Conservation (phyloP, 2,113 vertebrate species). For the Podocnemis expansa region DNA sequence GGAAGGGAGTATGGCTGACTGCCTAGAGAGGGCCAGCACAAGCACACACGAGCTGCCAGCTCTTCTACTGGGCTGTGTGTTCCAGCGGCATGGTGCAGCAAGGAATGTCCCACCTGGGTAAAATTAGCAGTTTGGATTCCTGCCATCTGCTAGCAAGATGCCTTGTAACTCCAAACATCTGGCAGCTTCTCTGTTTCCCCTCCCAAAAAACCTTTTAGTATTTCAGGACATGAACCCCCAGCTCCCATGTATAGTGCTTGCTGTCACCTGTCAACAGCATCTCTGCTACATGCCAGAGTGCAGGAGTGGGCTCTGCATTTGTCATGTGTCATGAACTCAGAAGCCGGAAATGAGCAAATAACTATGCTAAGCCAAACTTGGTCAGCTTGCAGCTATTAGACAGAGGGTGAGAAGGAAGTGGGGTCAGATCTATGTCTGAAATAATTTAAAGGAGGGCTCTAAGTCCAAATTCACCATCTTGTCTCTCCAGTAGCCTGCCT, state of each 20-base stretch:
- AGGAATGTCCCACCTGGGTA: background rate
- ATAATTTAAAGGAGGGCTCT: background rate
- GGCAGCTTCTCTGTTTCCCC: background rate
- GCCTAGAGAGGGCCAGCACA: background rate
- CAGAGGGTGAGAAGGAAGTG: background rate
- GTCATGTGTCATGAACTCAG: background rate
- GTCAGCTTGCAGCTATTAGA: background rate
- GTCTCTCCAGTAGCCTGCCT: background rate
- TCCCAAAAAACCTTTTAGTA: background rate
- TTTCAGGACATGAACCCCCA: background rate
- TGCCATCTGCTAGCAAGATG: background rate
- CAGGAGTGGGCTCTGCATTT: too few species aligned
- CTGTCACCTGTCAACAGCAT: background rate
- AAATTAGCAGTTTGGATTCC: background rate
- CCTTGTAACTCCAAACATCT: background rate
- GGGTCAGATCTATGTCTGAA: background rate
- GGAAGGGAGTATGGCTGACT: background rate
- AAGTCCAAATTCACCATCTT: background rate
- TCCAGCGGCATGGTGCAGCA: background rate
- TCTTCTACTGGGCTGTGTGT: background rate
- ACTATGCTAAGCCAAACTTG: background rate
- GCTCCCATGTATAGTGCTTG: too few species aligned
- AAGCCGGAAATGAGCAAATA: too few species aligned
- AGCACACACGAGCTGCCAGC: background rate
- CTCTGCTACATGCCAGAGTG: too few species aligned